Evolutionary conservation across 2,113 vertebrate genomes (phyloP), one percentile per base, ranked within the genome.

Genomic region (Columba livia): DNA sequence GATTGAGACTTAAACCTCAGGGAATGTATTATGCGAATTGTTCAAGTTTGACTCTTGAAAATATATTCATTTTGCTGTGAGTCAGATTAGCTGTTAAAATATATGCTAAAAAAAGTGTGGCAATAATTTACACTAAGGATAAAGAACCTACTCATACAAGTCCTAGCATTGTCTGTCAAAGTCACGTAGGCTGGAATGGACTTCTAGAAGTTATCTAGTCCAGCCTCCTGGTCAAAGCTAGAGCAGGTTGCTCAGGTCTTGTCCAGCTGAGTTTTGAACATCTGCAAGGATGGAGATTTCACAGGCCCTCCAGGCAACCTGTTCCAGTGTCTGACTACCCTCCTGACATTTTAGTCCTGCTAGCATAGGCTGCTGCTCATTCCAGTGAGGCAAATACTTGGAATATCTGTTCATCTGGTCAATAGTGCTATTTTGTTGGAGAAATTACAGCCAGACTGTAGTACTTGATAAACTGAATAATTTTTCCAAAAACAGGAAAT

Each of bases 401-500:
- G 11, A 82, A 71, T 66, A 53, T 50, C 12, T 18, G 40, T 61
- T 80, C 9, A 10, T 66, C 50, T 78, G 6, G 17, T 77, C 3
- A 38, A 6, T 28, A 24, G 20, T 10, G 57, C 4, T 57, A 42
- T 26, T 79, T 79, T 0, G 0, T 72, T 29, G 5, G 5, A 51
- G 70, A 56, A 79, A 48, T 64, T 79, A 23, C 16, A 60, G 28
- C 20, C 25, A 60, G 15, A 6, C 4, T 60, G 5, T 29, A 67
- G 11, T 40, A 23, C 34, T 75, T 56, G 50, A 66, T 75, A 50
- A 54, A 54, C 61, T 48, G 19, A 56, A 5, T 53, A 0, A 21
- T 66, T 67, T 58, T 58, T 66, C 16, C 4, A 60, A 60, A 71
- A 54, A 11, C 9, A 62, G 16, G 12, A 58, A 90, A 47, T 72